Evolutionary conservation across 2,888 invertebrate genomes (phyloP).

Genomic region (Acleris sparsana): DNA sequence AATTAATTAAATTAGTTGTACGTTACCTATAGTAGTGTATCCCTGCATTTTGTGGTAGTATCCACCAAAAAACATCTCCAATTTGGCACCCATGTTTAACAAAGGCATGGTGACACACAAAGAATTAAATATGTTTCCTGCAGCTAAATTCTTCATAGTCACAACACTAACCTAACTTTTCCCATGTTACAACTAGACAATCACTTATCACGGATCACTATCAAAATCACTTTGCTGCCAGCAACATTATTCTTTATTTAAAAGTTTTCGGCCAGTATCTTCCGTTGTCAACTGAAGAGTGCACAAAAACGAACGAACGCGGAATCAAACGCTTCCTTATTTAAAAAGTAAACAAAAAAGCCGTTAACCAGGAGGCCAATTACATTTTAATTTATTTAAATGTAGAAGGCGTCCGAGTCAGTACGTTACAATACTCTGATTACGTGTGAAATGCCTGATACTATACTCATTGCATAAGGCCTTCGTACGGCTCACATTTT

Average conservation of each 20-base stretch:
- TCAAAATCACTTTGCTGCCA: slow-evolving; percentile 9
- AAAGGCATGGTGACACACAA: slow-evolving; percentile 38
- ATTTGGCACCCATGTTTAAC: slow-evolving; percentile 46
- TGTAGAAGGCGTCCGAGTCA: slow-evolving; percentile 13
- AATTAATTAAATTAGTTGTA: not conserved
- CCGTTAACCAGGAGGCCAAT: not conserved
- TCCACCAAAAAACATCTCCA: slow-evolving; percentile 60
- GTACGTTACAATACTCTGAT: slow-evolving; percentile 21
- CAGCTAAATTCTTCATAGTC: no score
- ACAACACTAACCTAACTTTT: no score
- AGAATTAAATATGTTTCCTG: no score
- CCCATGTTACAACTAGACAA: no score
- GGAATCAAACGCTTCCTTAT: slow-evolving; percentile 19
- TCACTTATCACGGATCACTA: slow-evolving; percentile 1
- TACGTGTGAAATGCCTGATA: slow-evolving; percentile 11
- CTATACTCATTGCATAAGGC: slow-evolving; percentile 28
- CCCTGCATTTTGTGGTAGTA: slow-evolving; percentile 62
- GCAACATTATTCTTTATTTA: not conserved
- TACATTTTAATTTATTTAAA: slow-evolving; percentile 1
- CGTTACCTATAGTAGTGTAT: slow-evolving; percentile 65
- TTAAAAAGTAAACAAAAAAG: slow-evolving; percentile 12
- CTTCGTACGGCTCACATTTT: slow-evolving; percentile 23
- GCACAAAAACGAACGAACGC: not conserved
- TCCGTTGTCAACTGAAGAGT: not conserved
- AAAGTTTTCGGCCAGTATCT: slow-evolving; percentile 7